phyloP scores from a whole-genome alignment of 2,797 vertebrate genomes.

The Fringilla coelebs region DNA sequence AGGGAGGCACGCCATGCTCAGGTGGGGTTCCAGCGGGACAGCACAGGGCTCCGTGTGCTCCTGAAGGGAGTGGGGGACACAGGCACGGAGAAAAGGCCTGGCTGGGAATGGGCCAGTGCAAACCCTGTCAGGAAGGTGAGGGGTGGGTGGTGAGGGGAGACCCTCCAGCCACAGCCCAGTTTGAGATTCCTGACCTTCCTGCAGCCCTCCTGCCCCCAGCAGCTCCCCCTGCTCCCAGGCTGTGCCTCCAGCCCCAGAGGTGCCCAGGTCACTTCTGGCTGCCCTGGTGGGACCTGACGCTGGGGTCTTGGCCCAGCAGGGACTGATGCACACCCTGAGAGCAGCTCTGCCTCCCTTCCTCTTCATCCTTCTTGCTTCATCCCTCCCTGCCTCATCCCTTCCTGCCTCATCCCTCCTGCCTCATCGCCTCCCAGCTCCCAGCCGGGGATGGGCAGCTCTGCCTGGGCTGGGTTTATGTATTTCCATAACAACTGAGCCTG shows the following conservation, averaged over 20 bases:
- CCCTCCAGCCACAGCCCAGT: neutral
- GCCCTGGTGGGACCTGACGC: neutral
- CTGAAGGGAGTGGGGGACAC: rapidly evolving
- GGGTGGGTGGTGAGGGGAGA: neutral
- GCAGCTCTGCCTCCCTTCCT: neutral
- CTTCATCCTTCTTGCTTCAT: neutral
- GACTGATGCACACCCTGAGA: neutral
- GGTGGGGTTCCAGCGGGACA: neutral
- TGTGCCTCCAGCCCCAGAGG: neutral
- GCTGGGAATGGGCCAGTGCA: neutral
- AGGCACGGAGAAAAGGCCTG: neutral
- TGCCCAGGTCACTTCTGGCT: neutral
- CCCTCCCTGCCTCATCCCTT: neutral
- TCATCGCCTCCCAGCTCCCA: neutral
- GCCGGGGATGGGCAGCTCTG: neutral
- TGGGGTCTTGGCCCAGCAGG: neutral
- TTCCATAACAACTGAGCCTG: neutral
- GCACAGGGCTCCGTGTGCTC: neutral
- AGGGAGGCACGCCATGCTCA: neutral
- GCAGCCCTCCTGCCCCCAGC: neutral
- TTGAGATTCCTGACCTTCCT: neutral
- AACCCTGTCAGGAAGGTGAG: neutral
- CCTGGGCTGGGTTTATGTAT: neutral
- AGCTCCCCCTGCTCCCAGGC: neutral
- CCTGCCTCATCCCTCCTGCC: no score